Base-by-base conservation (phyloP, 2,113 vertebrate species). In the Lethenteron reissneri region DNA sequence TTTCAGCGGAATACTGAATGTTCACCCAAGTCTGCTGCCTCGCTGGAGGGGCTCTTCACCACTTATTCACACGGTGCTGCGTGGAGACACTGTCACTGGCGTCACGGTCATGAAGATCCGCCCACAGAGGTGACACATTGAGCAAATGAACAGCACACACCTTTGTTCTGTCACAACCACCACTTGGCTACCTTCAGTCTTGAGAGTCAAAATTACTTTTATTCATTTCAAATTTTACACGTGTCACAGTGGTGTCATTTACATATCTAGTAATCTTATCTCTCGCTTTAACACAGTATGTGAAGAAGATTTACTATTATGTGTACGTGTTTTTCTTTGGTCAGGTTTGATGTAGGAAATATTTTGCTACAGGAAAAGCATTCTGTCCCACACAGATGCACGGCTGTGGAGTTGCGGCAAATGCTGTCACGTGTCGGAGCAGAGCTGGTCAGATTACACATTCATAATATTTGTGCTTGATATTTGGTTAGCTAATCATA, bases 1-100 rank as follows among this genome's bases (percentile, higher is more conserved):
- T 25, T 15, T 56, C 69, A 99, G 94, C 56, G 91, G 92, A 0
- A 75, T 99, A 69, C 76, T 99, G 74, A 99, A 99, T 1, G 77
- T 99, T 59, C 94, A 97, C 74, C 92, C 92, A 64, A 99, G 94
- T 78, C 86, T 85, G 70, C 84, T 99, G 62, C 94, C 92, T 0
- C 79, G 92, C 10, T 99, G 92, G 92, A 81, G 92, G 56, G 94
- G 94, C 5, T 85, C 94, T 12, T 90, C 94, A 2, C 94, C 94
- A 0, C 78, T 97, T 70, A 78, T 90, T 76, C 91, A 99, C 75
- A 86, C 94, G 0, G 78, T 99, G 41, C 79, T 99, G 15, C 81
- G 89, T 0, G 90, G 90, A 3, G 94, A 99, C 74, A 68, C 73
- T 4, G 74, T 87, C 74, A 84, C 90, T 1, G 94, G 89, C n/a